Evolutionary conservation across 2,797 vertebrate genomes (phyloP), one percentile per base, ranked within the genome.

Genomic region (Channallabes apus): DNA sequence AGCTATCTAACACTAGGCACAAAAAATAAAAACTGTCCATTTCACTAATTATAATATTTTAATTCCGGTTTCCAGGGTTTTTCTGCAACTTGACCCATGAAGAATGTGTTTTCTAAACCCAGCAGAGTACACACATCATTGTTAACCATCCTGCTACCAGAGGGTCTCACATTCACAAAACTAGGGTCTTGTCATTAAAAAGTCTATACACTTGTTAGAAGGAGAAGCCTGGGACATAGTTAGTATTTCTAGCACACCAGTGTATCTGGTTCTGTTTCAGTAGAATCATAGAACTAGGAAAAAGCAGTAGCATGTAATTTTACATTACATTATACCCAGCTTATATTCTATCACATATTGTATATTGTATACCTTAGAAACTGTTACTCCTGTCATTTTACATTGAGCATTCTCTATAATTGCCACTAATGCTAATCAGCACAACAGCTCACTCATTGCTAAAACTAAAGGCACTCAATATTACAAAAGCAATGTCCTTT

Each of bases 361-460:
- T n/a, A 73, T 51, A 27, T 3, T 54, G 71, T 17, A 32, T 22
- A 77, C 35, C 29, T 22, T 5, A 22, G 9, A 27, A 41, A 72
- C 12, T 18, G 35, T 32, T 32, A 32, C 27, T 77, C 54, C 35
- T 22, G 18, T 59, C 54, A 77, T 58, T 1, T 78, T 29, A 79
- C 18, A n/a, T 38, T 84, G 22, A 68, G 32, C 29, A 29, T 61
- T 64, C 64, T 56, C 75, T 38, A 14, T 79, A 62, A 41, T 79
- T 35, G 14, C 77, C 38, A 81, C 84, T 89, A 79, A 32, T 80
- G 86, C 86, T 93, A 91, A 92, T 92, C 92, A 90, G 82, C 65
- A 88, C 84, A 84, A 88, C 88, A 90, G 88, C 90, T 90, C 88
- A 69, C 20, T 90, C 41, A 73, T 0, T 17, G n/a, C 20, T 75